phyloP scores from a whole-genome alignment of 2,113 vertebrate species.

The Tachuris rubrigastra region DNA sequence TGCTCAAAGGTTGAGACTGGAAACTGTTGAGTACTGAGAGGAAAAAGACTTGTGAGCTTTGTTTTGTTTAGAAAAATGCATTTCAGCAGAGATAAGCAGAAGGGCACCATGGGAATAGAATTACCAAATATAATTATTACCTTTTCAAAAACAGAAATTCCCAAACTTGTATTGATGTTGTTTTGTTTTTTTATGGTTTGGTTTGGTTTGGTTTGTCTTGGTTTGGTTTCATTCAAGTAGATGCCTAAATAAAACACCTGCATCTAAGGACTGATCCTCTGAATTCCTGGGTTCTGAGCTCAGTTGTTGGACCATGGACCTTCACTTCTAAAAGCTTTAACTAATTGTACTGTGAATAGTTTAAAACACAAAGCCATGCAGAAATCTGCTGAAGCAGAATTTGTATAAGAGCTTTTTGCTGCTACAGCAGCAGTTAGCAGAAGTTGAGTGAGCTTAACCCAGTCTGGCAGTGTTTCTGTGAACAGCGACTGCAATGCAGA shows the following conservation, averaged over 20 bases:
- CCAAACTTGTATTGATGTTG: not conserved
- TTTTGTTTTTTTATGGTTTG: too few relatives aligned
- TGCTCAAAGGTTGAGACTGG: not conserved
- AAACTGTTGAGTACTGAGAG: not conserved
- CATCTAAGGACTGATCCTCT: not conserved
- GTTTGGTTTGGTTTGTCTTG: not conserved
- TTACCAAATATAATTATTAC: not conserved
- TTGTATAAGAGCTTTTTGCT: not conserved
- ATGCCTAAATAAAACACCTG: not conserved
- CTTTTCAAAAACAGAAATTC: not conserved
- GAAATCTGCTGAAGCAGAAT: constrained; percentile 12
- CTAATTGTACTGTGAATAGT: not conserved
- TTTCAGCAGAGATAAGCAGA: not conserved
- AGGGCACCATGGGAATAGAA: not conserved
- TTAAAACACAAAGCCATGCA: not conserved
- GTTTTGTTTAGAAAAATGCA: not conserved
- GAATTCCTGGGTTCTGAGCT: not conserved
- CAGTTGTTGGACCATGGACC: not conserved
- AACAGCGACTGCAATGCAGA: constrained; percentile 49
- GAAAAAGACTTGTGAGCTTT: not conserved
- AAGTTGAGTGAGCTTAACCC: not conserved
- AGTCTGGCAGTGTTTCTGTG: not conserved
- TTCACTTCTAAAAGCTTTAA: not conserved
- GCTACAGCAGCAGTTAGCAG: constrained; percentile 31
- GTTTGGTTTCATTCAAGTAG: not conserved